These are phyloP conservation scores for Ariolimax columbianus DNA, from an alignment of 2,888 invertebrate species.

Conservation along the genomic window DNA sequence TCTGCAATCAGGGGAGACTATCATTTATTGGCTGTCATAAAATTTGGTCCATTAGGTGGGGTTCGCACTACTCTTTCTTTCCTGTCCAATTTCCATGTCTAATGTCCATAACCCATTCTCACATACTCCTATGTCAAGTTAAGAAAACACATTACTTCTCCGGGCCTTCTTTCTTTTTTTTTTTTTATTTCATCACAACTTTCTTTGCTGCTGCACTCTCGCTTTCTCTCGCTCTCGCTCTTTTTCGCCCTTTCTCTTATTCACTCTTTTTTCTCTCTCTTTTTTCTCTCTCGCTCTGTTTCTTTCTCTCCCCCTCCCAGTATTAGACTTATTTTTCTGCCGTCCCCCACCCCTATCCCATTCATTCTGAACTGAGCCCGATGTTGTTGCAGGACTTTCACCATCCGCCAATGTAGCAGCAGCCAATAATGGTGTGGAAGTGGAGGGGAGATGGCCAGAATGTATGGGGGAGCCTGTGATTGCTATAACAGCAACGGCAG, in stretches of 20 bases:
- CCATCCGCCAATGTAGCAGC: not conserved
- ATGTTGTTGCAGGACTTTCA: not conserved
- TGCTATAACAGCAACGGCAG: conserved; percentile 16
- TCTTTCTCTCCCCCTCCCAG: not conserved
- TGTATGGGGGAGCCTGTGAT: not conserved
- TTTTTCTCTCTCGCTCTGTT: not conserved
- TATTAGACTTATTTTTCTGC: not conserved
- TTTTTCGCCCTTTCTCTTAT: not conserved
- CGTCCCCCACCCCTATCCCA: not conserved
- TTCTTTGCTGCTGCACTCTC: too few species aligned
- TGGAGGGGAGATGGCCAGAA: not conserved
- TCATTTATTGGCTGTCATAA: too few species aligned
- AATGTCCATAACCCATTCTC: too few species aligned
- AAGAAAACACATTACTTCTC: too few species aligned
- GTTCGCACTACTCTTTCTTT: too few species aligned
- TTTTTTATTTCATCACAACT: too few species aligned
- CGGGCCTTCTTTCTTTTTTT: too few species aligned
- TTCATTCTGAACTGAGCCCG: not conserved
- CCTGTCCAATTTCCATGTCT: too few species aligned
- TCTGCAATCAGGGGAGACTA: too few species aligned
- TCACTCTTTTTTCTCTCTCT: not conserved
- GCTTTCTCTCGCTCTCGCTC: not conserved
- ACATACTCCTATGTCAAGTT: too few species aligned
- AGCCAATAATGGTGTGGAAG: not conserved
- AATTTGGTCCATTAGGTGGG: too few species aligned